Evolutionary conservation across 2,888 invertebrate genomes (phyloP).

Genomic region (Eudasyphora cyanicolor): DNA sequence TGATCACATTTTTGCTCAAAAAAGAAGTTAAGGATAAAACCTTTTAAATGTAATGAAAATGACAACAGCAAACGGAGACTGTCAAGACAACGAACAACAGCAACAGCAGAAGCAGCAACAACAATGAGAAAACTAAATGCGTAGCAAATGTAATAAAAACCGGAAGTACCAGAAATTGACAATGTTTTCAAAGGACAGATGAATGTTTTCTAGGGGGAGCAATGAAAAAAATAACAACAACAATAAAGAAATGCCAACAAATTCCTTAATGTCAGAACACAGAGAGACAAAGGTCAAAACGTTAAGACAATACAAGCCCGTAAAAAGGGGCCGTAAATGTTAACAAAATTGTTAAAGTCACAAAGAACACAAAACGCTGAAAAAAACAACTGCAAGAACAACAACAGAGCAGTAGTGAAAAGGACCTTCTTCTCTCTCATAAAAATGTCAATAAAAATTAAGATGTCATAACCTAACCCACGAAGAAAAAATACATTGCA

Average conservation of each 20-base stretch:
- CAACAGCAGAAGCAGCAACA: background rate
- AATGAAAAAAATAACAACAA: background rate
- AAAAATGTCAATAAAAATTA: conserved; percentile 43
- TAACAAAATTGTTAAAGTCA: conserved; percentile 54
- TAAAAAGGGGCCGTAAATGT: conserved; percentile 50
- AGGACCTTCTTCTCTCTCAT: conserved; percentile 50
- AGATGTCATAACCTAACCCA: conserved; percentile 25
- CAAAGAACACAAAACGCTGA: background rate
- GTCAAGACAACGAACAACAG: background rate
- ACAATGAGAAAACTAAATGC: conserved; percentile 24
- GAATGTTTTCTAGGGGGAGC: too few relatives aligned
- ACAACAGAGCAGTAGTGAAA: background rate
- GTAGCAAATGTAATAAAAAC: conserved; percentile 42
- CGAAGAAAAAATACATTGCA: background rate
- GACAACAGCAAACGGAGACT: conserved; percentile 8
- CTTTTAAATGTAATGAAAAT: conserved; percentile 36
- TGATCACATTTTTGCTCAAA: background rate
- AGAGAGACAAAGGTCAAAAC: conserved; percentile 35
- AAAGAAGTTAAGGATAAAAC: background rate
- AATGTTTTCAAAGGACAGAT: conserved; percentile 7
- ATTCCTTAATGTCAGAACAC: conserved; percentile 13
- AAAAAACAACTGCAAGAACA: background rate
- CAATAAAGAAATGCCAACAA: conserved; percentile 11
- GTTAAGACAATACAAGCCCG: background rate
- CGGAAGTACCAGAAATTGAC: conserved; percentile 23